A percentile compares a stretch with the other conserved stretches of the same genome.
phyloP scores from a whole-genome alignment of 2,888 invertebrate species.

The Leucophenga maculata region DNA sequence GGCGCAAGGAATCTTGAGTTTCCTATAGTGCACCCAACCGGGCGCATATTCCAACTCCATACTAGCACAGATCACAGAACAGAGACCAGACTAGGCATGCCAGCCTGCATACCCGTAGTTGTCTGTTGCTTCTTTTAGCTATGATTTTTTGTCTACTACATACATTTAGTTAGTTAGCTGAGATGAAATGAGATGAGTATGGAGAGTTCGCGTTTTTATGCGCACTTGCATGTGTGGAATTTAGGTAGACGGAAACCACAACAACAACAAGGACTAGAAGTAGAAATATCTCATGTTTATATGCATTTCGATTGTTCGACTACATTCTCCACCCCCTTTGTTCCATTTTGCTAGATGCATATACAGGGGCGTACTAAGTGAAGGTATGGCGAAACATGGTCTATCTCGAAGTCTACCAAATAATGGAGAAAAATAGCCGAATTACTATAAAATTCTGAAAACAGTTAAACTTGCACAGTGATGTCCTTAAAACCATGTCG shows the following conservation, averaged over 20 bases:
- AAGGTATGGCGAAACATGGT: too few species aligned
- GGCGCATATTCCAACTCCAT: not conserved
- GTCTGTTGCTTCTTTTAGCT: not conserved
- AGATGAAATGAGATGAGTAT: too few species aligned
- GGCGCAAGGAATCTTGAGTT: slow-evolving; percentile 37
- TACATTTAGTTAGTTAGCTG: not conserved
- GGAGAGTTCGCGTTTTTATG: slow-evolving; percentile 14
- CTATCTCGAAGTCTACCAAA: too few species aligned
- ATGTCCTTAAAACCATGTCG: too few species aligned
- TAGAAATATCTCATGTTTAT: slow-evolving; percentile 60
- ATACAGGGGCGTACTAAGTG: too few species aligned
- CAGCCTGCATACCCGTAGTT: not conserved
- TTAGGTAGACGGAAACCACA: not conserved
- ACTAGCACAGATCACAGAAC: not conserved
- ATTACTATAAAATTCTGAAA: too few species aligned
- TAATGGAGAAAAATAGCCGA: too few species aligned
- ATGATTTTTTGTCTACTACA: too few species aligned
- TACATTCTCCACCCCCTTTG: slow-evolving; percentile 19
- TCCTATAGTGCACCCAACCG: slow-evolving; percentile 8
- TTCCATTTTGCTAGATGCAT: not conserved
- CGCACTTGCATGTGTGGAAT: slow-evolving; percentile 25
- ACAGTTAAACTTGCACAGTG: too few species aligned
- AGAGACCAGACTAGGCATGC: not conserved
- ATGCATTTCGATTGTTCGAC: slow-evolving; percentile 57
- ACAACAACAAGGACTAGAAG: slow-evolving; percentile 2